These are phyloP conservation scores for Coenonympha glycerion DNA, from an alignment of 2,888 invertebrate species.

Conservation along the genomic window DNA sequence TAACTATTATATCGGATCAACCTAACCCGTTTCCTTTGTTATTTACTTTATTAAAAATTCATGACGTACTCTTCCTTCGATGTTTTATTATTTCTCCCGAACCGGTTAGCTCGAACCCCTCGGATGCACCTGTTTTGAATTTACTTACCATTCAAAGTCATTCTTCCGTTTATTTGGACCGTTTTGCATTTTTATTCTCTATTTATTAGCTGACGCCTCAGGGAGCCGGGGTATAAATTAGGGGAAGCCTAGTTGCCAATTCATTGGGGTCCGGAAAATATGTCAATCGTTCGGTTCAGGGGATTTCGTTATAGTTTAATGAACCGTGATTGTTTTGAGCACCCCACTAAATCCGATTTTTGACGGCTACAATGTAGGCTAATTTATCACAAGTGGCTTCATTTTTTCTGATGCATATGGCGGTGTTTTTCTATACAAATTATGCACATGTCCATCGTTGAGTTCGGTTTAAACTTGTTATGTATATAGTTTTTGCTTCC, in stretches of 20 bases:
- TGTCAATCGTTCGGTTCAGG: constrained; percentile 41
- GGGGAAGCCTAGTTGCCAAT: constrained; percentile 38
- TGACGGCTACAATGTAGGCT: constrained; percentile 48
- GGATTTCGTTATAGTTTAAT: constrained; percentile 58
- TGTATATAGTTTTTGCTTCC: neutral
- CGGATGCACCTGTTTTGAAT: constrained; percentile 61
- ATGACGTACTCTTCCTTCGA: constrained; percentile 25
- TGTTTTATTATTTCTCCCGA: constrained; percentile 29
- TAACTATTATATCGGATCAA: constrained; percentile 2
- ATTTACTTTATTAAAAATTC: constrained; percentile 28
- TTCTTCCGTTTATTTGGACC: constrained; percentile 54
- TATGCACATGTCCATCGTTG: constrained; percentile 16
- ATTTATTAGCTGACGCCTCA: constrained; percentile 43
- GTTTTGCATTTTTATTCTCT: constrained; percentile 62
- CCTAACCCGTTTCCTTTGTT: neutral
- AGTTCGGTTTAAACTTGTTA: constrained; percentile 16
- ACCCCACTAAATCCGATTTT: constrained; percentile 60
- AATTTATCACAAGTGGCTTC: constrained; percentile 50
- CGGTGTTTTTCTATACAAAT: constrained; percentile 25
- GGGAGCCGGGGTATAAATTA: constrained; percentile 29
- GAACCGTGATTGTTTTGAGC: constrained; percentile 66
- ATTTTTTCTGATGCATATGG: constrained; percentile 26
- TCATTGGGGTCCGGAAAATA: constrained; percentile 47
- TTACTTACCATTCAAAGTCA: constrained; percentile 55
- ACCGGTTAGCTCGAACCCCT: constrained; percentile 47